phyloP scores from a whole-genome alignment of 2,797 vertebrate species.

The Petrocephalus sullivani region DNA sequence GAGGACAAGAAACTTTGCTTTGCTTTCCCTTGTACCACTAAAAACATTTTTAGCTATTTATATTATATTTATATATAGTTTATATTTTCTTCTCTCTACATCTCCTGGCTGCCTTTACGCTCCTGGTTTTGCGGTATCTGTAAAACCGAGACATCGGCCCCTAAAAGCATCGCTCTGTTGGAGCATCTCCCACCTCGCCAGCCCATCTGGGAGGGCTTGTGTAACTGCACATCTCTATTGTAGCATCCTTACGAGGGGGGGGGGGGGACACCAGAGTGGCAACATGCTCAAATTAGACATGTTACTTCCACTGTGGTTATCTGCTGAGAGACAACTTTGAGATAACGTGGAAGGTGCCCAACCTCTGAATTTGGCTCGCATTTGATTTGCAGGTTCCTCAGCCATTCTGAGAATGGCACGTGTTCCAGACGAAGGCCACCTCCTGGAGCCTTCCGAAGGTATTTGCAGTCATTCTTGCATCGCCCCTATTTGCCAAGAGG shows the following conservation, averaged over 20 bases:
- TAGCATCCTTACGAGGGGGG: neutral
- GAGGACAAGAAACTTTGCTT: neutral
- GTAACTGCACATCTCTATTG: too few species aligned
- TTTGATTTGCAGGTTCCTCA: constrained; percentile 69
- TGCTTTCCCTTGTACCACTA: neutral
- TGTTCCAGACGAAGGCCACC: constrained; percentile 76
- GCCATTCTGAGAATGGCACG: constrained; percentile 73
- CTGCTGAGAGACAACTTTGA: neutral
- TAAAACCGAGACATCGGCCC: neutral
- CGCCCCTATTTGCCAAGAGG: neutral
- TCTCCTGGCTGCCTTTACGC: neutral
- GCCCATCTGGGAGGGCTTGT: too few species aligned
- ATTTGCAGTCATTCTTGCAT: constrained; percentile 19
- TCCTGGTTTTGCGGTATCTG: neutral
- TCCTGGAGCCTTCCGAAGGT: constrained; percentile 77
- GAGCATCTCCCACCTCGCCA: neutral
- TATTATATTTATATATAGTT: neutral
- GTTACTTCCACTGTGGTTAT: neutral
- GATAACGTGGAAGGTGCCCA: neutral
- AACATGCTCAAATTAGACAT: neutral
- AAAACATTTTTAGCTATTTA: neutral
- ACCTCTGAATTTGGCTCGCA: neutral
- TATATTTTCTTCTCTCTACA: neutral
- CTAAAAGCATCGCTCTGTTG: too few species aligned
- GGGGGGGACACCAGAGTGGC: neutral